Evolutionary conservation across 2,113 vertebrate genomes (phyloP).

Genomic region (Oreotrochilus melanogaster): DNA sequence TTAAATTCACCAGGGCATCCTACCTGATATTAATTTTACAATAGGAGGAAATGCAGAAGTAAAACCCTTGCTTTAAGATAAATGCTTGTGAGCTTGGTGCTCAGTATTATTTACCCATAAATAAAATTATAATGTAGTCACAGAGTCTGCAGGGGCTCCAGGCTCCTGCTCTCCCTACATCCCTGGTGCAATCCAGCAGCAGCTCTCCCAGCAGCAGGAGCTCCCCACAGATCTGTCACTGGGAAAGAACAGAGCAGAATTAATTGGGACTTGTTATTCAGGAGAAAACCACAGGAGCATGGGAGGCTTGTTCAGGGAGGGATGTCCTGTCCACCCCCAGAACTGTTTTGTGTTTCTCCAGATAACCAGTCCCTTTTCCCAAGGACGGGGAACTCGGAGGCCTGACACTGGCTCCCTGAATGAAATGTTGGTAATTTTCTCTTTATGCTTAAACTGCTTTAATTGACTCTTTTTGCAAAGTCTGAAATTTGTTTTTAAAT

Average conservation of each 20-base stretch:
- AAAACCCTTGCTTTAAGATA: background rate
- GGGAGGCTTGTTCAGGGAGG: background rate
- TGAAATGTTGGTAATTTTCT: background rate
- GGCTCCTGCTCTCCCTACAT: background rate
- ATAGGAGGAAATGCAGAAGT: background rate
- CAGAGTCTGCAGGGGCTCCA: background rate
- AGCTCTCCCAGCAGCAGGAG: too few relatives aligned
- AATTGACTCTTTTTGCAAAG: background rate
- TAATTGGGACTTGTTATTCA: background rate
- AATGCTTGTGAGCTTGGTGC: background rate
- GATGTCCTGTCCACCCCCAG: background rate
- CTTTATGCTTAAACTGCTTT: background rate
- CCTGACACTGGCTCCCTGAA: background rate
- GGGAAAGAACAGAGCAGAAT: background rate
- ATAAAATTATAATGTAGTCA: background rate
- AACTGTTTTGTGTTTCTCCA: too few relatives aligned
- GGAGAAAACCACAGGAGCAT: accelerated
- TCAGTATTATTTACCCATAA: background rate
- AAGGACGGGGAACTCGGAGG: accelerated
- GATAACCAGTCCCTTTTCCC: too few relatives aligned
- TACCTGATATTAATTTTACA: background rate
- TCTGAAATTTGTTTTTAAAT: conserved; percentile 19
- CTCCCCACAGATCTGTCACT: too few relatives aligned
- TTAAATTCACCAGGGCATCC: background rate
- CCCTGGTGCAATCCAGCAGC: too few relatives aligned